Evolutionary conservation across 2,888 invertebrate species (phyloP), one percentile per base, ranked within the genome.

Genomic region (Heteromurus nitidus): DNA sequence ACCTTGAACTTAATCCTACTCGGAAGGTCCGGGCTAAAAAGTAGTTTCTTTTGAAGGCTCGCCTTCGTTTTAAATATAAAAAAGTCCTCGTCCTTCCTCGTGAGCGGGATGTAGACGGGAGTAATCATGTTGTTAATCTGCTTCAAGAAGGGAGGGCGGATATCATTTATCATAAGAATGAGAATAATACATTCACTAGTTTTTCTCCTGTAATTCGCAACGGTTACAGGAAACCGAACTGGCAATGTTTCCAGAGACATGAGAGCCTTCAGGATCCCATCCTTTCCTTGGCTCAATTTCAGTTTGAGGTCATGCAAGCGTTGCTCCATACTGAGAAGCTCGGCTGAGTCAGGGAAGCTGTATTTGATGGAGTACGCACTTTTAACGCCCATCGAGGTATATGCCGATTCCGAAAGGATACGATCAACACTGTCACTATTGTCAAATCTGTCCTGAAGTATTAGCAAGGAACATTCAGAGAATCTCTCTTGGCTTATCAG

Each of bases 61-160:
- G 31, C 18, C 5, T 58, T 22, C 1, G 73, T 80, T 28, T 81
- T 64, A 26, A 83, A 83, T 20, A 83, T 73, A 30, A 80, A 83
- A 18, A 75, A 83, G 26, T 83, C 83, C 24, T 72, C 70, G 36
- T 83, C 76, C 47, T 83, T 83, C 28, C 76, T 69, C 11, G 83
- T 75, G 22, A 83, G 75, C 1, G 83, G 83, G 20, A 76, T 76
- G 26, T 76, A 80, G 3, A 80, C 76, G 11, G 76, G 83, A 9
- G 83, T 80, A 5, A 83, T 58, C 28, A 80, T 58, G 20, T 76
- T 70, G 26, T 53, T 76, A 44, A 83, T 36, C 20, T 75, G 79
- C 28, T 26, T 55, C 7, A 82, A 58, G 50, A 83, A 83, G 24
- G 55, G 20, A 1, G 83, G 67, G 30, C 76, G 42, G 16, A 76